phyloP scores from a whole-genome alignment of 2,113 vertebrate species.

The Cephalopholis sonnerati region DNA sequence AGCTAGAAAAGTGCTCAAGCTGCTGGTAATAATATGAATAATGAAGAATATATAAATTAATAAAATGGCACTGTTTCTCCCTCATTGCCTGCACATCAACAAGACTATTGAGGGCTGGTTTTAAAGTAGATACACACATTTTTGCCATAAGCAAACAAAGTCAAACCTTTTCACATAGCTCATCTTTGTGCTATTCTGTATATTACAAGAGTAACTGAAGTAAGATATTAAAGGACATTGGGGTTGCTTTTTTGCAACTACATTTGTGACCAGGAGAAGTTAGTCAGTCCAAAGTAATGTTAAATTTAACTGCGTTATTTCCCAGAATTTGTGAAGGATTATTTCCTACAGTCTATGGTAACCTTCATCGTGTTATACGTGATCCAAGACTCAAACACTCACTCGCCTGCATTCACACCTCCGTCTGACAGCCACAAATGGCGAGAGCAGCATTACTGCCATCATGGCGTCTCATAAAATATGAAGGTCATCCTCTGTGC shows the following conservation, averaged over 20 bases:
- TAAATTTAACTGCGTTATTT: background rate
- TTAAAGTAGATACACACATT: background rate
- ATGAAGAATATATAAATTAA: background rate
- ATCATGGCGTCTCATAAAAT: conserved; percentile 10
- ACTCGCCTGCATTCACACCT: background rate
- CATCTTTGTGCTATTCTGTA: background rate
- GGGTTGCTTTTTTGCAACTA: background rate
- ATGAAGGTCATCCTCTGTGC: conserved; percentile 30
- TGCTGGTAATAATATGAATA: conserved; percentile 3
- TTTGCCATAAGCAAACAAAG: no score
- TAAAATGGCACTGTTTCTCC: background rate
- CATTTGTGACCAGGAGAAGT: background rate
- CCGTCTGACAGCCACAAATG: conserved; percentile 20
- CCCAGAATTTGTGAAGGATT: background rate
- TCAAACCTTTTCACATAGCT: background rate
- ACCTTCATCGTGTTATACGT: background rate
- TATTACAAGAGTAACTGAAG: background rate
- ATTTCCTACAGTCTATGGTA: background rate
- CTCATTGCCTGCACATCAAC: background rate
- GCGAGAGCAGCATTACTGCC: background rate
- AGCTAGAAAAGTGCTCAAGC: background rate
- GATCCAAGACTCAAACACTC: background rate
- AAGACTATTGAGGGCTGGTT: background rate
- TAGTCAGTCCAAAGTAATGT: background rate
- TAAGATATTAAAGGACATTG: background rate